Evolutionary conservation across 53 echinoderm and acorn worm species (phyloP), one percentile per base, ranked within the genome.

Genomic region (Paelopatides confundens): DNA sequence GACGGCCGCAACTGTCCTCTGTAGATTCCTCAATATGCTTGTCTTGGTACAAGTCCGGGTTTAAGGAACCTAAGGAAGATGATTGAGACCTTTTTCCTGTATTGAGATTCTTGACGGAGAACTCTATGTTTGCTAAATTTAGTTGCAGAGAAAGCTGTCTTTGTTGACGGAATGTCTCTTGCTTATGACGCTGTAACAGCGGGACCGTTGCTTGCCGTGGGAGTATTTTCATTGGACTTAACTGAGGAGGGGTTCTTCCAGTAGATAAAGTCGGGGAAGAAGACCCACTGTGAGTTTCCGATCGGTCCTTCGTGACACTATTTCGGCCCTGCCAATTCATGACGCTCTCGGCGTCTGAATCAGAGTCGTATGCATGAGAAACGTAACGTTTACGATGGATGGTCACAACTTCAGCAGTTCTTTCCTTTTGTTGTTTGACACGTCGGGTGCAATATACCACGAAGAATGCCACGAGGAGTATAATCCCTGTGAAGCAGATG

Each of bases 121-220:
- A 96, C 86, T 96, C 97, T 50, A 96, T 91, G 85, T 95, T 96
- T 49, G 97, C 92, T 50, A 95, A 90, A 78, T 95, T 96, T 21
- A 95, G 89, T 85, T 96, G 97, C 58, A 96, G 78, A 39, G 97
- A 96, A 32, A 96, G 93, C 82, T 96, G 95, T 7, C 95, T 91
- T 69, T 96, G 96, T 30, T 92, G 86, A 53, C 89, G 87, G 82
- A 96, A 96, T 28, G 95, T 91, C 32, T 96, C 97, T 82, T 95
- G 97, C 3, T 95, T 93, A n/a, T 89, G 87, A 23, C 91, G 92
- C 11, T 95, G 95, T 54, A 96, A 90, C 9, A 96, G 88, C 81
- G 97, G 97, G 49, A 96, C 97, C 35, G 97, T 96, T 12, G 97
- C 87, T 85, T 96, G 97, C 27, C 97, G 87, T 33, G 97, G 93